Evolutionary conservation across 2,888 invertebrate genomes (phyloP).

Genomic region (Acanthopleura granulata): DNA sequence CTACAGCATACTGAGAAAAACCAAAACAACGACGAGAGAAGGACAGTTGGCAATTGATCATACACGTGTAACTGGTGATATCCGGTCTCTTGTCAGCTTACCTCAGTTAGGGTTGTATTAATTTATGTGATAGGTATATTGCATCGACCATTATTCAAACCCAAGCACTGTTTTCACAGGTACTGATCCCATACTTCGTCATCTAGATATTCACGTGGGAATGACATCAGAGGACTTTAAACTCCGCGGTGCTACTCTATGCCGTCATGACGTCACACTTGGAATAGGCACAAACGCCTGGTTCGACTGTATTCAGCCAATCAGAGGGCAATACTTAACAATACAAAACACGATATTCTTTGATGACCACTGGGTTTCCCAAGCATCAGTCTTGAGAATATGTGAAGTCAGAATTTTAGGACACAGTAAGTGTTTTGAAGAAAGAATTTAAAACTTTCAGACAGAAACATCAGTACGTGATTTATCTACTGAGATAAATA

Average conservation of each 20-base stretch:
- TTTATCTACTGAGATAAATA: no score
- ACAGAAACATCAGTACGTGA: no score
- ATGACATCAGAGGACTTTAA: slow-evolving; percentile 13
- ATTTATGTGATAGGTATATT: not conserved
- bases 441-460: no score
- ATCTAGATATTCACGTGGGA: slow-evolving; percentile 10
- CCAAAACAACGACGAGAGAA: no score
- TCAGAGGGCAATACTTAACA: not conserved
- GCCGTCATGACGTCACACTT: slow-evolving; percentile 12
- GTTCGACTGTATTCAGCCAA: slow-evolving; percentile 13
- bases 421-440: not conserved
- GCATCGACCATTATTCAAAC: not conserved
- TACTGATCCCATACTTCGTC: not conserved
- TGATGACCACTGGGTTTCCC: not conserved
- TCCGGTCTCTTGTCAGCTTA: no score
- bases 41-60: no score
- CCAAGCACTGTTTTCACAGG: not conserved
- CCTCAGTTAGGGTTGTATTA: no score
- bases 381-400: not conserved
- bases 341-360: slow-evolving; percentile 3
- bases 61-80: no score
- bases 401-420: slow-evolving; percentile 2
- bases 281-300: not conserved
- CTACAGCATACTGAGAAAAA: no score
- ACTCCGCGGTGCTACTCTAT: not conserved